Evolutionary conservation across 2,797 vertebrate genomes (phyloP).

Genomic region (Coregonus ussuriensis): DNA sequence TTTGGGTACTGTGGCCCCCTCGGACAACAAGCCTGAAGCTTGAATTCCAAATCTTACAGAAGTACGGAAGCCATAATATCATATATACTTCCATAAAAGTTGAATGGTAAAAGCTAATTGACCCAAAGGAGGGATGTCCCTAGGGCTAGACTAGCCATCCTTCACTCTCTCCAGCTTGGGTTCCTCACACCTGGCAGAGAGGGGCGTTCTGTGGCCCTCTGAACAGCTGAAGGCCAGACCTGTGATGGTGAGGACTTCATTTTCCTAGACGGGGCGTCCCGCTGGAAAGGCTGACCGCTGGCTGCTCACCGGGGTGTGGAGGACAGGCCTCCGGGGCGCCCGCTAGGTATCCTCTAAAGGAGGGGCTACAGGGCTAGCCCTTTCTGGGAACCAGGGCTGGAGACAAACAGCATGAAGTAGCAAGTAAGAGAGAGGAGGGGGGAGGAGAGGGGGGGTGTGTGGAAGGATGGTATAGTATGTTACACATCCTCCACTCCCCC

Average conservation of each 20-base stretch:
- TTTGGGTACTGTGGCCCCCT: too few relatives aligned
- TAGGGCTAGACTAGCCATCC: neutral
- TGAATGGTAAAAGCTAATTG: neutral
- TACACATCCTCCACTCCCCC: slow-evolving; percentile 24
- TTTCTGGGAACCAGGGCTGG: slow-evolving; percentile 65
- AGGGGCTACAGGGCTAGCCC: slow-evolving; percentile 33
- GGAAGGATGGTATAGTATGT: slow-evolving; percentile 41
- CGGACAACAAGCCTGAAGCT: neutral
- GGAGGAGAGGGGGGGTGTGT: too few relatives aligned
- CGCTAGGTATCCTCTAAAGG: slow-evolving; percentile 20
- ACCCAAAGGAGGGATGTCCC: neutral
- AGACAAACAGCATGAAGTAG: slow-evolving; percentile 40
- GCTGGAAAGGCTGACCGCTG: slow-evolving; percentile 53
- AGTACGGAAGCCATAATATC: neutral
- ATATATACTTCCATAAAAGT: neutral
- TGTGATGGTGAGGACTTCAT: slow-evolving; percentile 11
- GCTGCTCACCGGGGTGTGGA: slow-evolving; percentile 42
- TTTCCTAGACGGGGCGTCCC: slow-evolving; percentile 37
- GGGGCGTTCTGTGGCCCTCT: slow-evolving; percentile 25
- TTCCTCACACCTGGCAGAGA: slow-evolving; percentile 14
- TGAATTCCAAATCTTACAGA: neutral
- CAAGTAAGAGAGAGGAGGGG: slow-evolving; percentile 13
- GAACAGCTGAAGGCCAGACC: slow-evolving; percentile 74
- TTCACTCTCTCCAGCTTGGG: slow-evolving; percentile 2
- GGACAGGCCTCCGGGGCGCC: slow-evolving; percentile 48